Percentiles rank a stretch among this genome's conserved stretches.
These are phyloP conservation scores for Pachypanchax playfairii DNA, from an alignment of 2,113 vertebrate species.

Conservation along the genomic window DNA sequence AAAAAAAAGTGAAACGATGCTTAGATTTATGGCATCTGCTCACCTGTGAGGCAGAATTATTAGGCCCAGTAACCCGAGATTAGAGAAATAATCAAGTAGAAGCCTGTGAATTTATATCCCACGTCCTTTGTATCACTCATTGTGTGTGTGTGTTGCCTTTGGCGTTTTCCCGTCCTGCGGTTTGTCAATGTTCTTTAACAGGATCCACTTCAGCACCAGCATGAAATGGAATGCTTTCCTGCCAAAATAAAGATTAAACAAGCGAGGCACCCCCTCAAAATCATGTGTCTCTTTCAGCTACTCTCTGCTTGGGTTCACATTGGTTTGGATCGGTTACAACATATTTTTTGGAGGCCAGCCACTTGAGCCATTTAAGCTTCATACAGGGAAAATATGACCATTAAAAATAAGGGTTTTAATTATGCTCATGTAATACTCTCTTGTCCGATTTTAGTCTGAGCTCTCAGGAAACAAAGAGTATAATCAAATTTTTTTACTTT, in stretches of 20 bases:
- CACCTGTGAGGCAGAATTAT: constrained; percentile 74
- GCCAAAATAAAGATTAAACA: constrained; percentile 35
- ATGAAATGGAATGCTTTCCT: constrained; percentile 38
- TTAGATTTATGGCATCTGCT: constrained; percentile 59
- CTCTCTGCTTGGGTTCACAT: background rate
- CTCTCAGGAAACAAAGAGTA: constrained; percentile 2
- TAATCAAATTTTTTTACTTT: constrained; percentile 4
- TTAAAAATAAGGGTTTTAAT: constrained; percentile 23
- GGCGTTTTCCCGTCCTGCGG: constrained; percentile 23
- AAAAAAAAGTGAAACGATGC: constrained; percentile 68
- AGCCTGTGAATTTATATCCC: constrained; percentile 63
- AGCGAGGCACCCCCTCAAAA: background rate
- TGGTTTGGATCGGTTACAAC: constrained; percentile 5
- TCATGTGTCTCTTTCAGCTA: constrained; percentile 5
- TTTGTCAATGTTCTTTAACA: constrained; percentile 47
- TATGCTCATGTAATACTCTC: background rate
- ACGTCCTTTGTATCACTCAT: constrained; percentile 43
- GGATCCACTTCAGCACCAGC: constrained; percentile 30
- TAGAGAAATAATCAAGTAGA: constrained; percentile 75
- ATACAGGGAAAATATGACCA: constrained; percentile 18
- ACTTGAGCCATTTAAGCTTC: constrained; percentile 15
- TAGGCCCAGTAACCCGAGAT: constrained; percentile 67
- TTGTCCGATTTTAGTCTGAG: constrained; percentile 10
- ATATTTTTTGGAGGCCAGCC: background rate
- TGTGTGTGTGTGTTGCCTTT: constrained; percentile 51